A percentile compares a stretch with the other conserved stretches of the same genome.
These are phyloP conservation scores for Syngnathoides biaculeatus DNA, from an alignment of 2,113 vertebrate species.

Conservation along the genomic window DNA sequence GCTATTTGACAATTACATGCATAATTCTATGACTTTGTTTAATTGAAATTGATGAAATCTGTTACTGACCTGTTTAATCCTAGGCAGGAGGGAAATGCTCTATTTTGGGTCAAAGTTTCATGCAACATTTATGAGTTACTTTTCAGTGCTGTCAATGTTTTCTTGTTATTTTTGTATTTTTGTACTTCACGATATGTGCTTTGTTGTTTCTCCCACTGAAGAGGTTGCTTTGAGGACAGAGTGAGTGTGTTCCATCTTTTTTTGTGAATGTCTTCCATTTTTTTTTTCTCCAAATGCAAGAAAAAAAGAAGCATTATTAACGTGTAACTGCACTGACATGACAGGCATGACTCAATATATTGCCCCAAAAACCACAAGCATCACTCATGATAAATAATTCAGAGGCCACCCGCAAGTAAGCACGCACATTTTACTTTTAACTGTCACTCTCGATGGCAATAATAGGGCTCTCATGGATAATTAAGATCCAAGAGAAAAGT, in stretches of 20 bases:
- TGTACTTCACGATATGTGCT: constrained; percentile 18
- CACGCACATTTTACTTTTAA: constrained; percentile 13
- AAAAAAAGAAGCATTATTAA: constrained; percentile 45
- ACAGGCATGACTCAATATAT: constrained; percentile 24
- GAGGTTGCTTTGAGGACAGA: constrained; percentile 26
- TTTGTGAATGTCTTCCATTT: constrained; percentile 42
- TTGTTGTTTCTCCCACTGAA: constrained; percentile 33
- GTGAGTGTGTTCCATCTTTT: constrained; percentile 27
- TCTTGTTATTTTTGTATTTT: constrained; percentile 43
- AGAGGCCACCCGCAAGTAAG: constrained; percentile 25
- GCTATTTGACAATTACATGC: constrained; percentile 6
- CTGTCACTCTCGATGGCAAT: constrained; percentile 8
- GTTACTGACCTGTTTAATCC: constrained; percentile 49
- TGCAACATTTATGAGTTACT: constrained; percentile 69
- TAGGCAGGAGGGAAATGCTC: constrained; percentile 48
- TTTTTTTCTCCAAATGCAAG: constrained; percentile 45
- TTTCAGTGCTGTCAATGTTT: constrained; percentile 38
- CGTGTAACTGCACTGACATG: constrained; percentile 28
- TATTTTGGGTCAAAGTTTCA: constrained; percentile 69
- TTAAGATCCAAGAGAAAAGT: not conserved
- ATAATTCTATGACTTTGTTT: constrained; percentile 21
- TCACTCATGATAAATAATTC: constrained; percentile 43
- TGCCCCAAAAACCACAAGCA: constrained; percentile 32
- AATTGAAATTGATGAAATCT: constrained; percentile 40
- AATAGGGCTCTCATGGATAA: constrained; percentile 9